Evolutionary conservation across 1,140 invertebrate species (phyloP).

Genomic region (Lamellibrachia luymesi): DNA sequence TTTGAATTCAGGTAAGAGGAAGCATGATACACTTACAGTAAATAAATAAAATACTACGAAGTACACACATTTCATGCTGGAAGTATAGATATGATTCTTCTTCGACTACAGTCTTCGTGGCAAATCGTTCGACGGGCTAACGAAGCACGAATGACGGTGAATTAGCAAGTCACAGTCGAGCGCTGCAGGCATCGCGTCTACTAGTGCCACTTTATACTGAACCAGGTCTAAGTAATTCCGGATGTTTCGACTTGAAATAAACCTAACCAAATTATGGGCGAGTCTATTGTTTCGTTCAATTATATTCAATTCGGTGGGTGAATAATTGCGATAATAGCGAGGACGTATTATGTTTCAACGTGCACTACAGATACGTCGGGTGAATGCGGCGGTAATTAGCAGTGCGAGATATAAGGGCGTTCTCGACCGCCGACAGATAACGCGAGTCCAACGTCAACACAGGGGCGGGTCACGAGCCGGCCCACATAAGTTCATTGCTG

Average conservation of each 20-base stretch:
- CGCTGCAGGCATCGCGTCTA: neutral
- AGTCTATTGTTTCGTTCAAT: conserved; percentile 1
- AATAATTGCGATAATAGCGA: neutral
- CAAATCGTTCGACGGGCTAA: neutral
- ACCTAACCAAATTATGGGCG: conserved; percentile 4
- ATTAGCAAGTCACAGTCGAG: neutral
- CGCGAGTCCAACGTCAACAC: neutral
- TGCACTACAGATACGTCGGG: neutral
- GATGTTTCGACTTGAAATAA: conserved; percentile 1
- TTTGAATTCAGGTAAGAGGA: neutral
- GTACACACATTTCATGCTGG: neutral
- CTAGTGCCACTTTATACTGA: neutral
- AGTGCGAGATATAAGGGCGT: neutral
- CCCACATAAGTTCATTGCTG: neutral
- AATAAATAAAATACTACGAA: neutral
- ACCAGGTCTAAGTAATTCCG: neutral
- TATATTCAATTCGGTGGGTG: neutral
- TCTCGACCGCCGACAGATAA: neutral
- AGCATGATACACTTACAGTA: neutral
- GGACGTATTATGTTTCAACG: neutral
- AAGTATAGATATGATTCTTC: neutral
- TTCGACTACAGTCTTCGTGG: neutral
- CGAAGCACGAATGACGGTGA: neutral
- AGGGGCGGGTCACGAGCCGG: neutral
- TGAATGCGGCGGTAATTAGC: neutral